phyloP scores from a whole-genome alignment of 2,113 vertebrate species.

The Heterotilapia buettikoferi region DNA sequence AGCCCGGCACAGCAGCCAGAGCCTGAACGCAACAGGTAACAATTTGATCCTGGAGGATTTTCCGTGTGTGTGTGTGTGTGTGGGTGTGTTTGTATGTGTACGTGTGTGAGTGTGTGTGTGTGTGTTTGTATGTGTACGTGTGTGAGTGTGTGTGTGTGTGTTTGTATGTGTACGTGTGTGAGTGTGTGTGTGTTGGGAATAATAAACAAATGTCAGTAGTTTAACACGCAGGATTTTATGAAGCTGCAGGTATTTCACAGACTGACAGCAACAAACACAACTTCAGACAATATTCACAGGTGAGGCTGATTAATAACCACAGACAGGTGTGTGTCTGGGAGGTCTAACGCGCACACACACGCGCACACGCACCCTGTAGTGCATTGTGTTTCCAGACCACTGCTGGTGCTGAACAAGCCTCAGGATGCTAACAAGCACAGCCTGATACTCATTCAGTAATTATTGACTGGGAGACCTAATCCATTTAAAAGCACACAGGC shows the following conservation, averaged over 20 bases:
- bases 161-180: no score
- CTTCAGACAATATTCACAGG: not conserved
- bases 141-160: no score
- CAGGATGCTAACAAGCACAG: not conserved
- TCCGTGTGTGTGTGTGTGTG: accelerated
- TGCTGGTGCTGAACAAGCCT: not conserved
- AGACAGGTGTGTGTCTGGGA: not conserved
- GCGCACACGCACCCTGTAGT: not conserved
- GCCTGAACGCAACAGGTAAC: not conserved
- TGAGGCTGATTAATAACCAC: not conserved
- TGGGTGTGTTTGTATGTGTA: no score
- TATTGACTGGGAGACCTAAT: not conserved
- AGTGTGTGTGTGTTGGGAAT: not conserved
- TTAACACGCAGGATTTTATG: not conserved
- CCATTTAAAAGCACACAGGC: not conserved
- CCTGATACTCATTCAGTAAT: not conserved
- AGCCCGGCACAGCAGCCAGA: no score
- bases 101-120: no score
- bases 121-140: no score
- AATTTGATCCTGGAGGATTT: not conserved
- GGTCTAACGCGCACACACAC: accelerated
- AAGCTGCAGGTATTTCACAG: not conserved
- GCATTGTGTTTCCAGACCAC: not conserved
- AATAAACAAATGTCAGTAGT: not conserved
- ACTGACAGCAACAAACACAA: not conserved